phyloP scores from a whole-genome alignment of 2,888 invertebrate genomes.

The Chironomus riparius region DNA sequence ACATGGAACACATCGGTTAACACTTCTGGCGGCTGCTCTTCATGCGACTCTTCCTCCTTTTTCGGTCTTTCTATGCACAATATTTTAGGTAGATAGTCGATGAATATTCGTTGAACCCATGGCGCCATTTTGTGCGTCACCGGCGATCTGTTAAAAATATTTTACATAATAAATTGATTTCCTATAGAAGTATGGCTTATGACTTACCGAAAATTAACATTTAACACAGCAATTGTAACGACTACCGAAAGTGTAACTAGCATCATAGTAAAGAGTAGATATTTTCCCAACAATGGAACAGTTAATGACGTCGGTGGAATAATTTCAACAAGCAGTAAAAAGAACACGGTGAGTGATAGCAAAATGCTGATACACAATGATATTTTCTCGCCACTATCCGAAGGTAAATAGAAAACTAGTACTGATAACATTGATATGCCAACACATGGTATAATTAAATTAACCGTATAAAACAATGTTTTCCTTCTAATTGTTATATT shows the following conservation, averaged over 20 bases:
- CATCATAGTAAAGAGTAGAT: conserved; percentile 90
- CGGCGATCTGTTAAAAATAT: conserved; percentile 53
- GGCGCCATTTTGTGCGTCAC: conserved; percentile 88
- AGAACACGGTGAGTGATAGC: conserved; percentile 88
- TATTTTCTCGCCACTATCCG: conserved; percentile 96
- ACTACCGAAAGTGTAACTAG: conserved; percentile 87
- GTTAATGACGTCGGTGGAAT: conserved; percentile 90
- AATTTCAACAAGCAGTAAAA: conserved; percentile 85
- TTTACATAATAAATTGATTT: not conserved
- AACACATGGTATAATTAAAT: conserved; percentile 93
- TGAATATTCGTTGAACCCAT: conserved; percentile 81
- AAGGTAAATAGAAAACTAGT: conserved; percentile 93
- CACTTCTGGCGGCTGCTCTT: conserved; percentile 51
- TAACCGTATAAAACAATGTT: conserved; percentile 95
- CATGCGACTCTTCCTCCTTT: conserved; percentile 61
- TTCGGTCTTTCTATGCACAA: conserved; percentile 82
- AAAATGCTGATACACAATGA: conserved; percentile 91
- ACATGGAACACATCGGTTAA: conserved; percentile 71
- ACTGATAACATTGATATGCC: conserved; percentile 95
- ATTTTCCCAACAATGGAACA: conserved; percentile 84
- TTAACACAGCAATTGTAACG: conserved; percentile 86
- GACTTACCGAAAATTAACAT: conserved; percentile 69
- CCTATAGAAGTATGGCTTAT: not conserved
- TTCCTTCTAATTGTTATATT: conserved; percentile 90
- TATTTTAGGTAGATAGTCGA: conserved; percentile 75